Evolutionary conservation across 1,140 invertebrate genomes (phyloP).

Genomic region (Drosophila bipectinata): DNA sequence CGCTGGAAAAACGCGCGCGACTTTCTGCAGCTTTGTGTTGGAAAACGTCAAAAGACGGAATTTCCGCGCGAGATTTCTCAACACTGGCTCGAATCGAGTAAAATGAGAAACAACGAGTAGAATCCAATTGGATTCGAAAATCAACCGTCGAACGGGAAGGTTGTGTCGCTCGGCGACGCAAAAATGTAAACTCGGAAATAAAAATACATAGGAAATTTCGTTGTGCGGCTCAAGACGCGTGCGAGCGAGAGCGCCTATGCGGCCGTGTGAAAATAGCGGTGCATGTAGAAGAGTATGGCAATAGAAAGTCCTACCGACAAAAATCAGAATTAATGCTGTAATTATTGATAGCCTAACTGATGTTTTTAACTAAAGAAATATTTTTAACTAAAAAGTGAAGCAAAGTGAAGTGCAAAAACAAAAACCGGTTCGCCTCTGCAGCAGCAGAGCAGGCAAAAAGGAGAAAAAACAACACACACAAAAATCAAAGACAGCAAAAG

Average conservation of each 20-base stretch:
- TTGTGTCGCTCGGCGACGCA: neutral
- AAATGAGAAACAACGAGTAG: too few species aligned
- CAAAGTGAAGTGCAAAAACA: conserved; percentile 74
- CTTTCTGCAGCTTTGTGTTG: too few species aligned
- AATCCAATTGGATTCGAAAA: neutral
- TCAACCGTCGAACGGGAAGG: neutral
- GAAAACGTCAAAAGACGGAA: too few species aligned
- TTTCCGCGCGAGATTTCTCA: too few species aligned
- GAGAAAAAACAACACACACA: conserved; percentile 44
- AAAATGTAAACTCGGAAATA: too few species aligned
- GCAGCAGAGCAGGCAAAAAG: conserved; percentile 34
- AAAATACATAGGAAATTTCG: neutral
- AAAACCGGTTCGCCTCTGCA: conserved; percentile 72
- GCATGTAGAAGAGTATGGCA: conserved; percentile 21
- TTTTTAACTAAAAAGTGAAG: conserved; percentile 11
- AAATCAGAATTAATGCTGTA: conserved; percentile 6
- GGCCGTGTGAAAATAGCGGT: conserved; percentile 35
- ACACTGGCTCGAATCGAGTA: neutral
- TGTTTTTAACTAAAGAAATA: neutral
- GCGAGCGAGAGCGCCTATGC: conserved; percentile 8
- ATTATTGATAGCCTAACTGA: conserved; percentile 7
- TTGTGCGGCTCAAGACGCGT: conserved; percentile 14
- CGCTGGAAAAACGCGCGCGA: too few species aligned
- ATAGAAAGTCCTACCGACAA: neutral
- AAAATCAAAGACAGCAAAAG: conserved; percentile 68